Evolutionary conservation across 2,113 vertebrate species (phyloP).

Genomic region (Gasterosteus nipponicus): DNA sequence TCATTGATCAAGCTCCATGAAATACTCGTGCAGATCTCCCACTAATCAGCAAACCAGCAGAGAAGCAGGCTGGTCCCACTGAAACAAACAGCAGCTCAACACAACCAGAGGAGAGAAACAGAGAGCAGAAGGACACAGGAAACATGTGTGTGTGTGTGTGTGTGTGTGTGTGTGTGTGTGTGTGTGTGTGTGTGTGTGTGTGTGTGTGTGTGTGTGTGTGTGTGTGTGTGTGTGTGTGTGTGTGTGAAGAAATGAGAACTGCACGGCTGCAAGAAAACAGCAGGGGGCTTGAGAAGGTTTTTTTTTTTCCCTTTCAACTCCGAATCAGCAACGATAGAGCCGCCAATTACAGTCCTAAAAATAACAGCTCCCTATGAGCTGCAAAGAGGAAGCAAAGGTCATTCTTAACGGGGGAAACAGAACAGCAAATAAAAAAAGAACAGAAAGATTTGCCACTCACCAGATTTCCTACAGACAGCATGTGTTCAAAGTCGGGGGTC

Average conservation of each 20-base stretch:
- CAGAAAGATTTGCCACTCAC: slow-evolving; percentile 59
- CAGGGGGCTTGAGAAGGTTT: slow-evolving; percentile 1
- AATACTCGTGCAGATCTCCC: slow-evolving; percentile 74
- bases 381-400: slow-evolving; percentile 27
- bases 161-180: too few relatives aligned
- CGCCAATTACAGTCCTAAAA: slow-evolving; percentile 58
- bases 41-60: slow-evolving; percentile 55
- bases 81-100: slow-evolving; percentile 46
- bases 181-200: slow-evolving; percentile 12
- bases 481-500: slow-evolving; percentile 88
- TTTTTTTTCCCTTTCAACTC: slow-evolving; percentile 40
- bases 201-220: too few relatives aligned
- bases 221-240: background rate
- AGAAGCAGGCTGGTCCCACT: slow-evolving; percentile 47
- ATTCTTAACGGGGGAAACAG: slow-evolving; percentile 11
- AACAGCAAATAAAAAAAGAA: slow-evolving; percentile 8
- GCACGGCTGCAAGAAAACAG: slow-evolving; percentile 28
- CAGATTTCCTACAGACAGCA: slow-evolving; percentile 90
- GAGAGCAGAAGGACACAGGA: slow-evolving; percentile 15
- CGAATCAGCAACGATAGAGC: slow-evolving; percentile 26
- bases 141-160: slow-evolving; percentile 10
- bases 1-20: slow-evolving; percentile 74
- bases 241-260: slow-evolving; percentile 31
- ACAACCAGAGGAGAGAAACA: slow-evolving; percentile 36
- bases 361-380: slow-evolving; percentile 52